Percentiles rank a stretch among this genome's conserved stretches.
These are phyloP conservation scores for Acropora yongei DNA, from an alignment of 64 coral and sea anemone genomes.

Conservation along the genomic window DNA sequence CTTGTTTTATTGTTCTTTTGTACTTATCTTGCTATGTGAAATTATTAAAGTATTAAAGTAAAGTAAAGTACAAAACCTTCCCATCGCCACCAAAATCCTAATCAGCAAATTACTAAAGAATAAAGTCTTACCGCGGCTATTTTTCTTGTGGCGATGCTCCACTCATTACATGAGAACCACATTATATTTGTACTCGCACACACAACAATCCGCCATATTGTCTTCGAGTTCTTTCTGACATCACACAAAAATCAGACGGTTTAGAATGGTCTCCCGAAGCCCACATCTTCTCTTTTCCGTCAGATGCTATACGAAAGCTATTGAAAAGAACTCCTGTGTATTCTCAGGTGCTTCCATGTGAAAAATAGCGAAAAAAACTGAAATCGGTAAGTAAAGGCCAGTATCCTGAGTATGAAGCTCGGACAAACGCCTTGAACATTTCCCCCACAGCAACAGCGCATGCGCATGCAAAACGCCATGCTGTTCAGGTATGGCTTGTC, in stretches of 20 bases:
- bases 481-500: too few species aligned
- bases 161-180: background rate
- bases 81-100: slow-evolving; percentile 3
- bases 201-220: too few species aligned
- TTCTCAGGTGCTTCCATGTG: background rate
- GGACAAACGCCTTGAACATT: background rate
- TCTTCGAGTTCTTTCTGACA: too few species aligned
- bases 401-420: background rate
- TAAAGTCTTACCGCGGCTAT: background rate
- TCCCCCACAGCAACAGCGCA: background rate
- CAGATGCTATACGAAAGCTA: too few species aligned
- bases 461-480: too few species aligned
- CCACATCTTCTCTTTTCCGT: too few species aligned
- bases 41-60: too few species aligned
- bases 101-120: slow-evolving; percentile 23
- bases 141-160: slow-evolving; percentile 3
- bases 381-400: background rate
- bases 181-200: too few species aligned
- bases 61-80: slow-evolving; percentile 11
- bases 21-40: too few species aligned
- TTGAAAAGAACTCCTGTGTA: background rate
- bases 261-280: too few species aligned
- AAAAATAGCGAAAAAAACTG: background rate
- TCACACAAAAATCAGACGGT: too few species aligned
- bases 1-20: too few species aligned